These are phyloP conservation scores for Drosophila virilis DNA, from an alignment of 1,140 invertebrate genomes.

Conservation along the genomic window DNA sequence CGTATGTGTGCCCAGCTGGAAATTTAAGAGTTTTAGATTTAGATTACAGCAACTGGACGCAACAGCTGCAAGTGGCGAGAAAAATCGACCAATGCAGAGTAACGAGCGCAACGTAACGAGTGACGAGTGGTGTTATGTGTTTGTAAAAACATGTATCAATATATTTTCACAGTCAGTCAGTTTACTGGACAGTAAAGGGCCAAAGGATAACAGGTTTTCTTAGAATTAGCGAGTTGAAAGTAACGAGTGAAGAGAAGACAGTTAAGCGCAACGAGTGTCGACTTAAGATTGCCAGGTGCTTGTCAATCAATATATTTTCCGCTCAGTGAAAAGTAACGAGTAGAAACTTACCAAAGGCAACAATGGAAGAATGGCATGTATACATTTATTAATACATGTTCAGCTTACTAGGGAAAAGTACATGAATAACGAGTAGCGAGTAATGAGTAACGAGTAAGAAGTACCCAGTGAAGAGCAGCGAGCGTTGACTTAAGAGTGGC, in stretches of 20 bases:
- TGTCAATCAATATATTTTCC: no score
- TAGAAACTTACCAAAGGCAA: background rate
- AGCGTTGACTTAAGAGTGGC: no score
- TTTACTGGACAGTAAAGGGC: background rate
- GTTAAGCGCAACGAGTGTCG: background rate
- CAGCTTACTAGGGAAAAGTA: no score
- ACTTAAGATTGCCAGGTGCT: no score
- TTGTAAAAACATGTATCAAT: no score
- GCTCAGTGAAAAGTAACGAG: background rate
- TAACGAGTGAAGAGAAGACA: background rate
- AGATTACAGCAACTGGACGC: background rate
- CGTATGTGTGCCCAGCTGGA: background rate
- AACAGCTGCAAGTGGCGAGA: background rate
- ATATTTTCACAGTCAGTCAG: no score
- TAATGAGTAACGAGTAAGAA: background rate
- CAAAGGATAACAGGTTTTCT: no score
- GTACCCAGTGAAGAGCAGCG: no score
- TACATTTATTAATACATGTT: no score
- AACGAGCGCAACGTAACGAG: background rate
- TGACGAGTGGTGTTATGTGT: background rate
- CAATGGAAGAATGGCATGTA: no score
- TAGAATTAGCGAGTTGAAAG: background rate
- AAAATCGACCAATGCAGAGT: background rate
- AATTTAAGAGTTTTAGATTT: background rate
- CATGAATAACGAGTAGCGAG: background rate